phyloP scores from a whole-genome alignment of 2,888 invertebrate species.

The Acholoe squamosa region DNA sequence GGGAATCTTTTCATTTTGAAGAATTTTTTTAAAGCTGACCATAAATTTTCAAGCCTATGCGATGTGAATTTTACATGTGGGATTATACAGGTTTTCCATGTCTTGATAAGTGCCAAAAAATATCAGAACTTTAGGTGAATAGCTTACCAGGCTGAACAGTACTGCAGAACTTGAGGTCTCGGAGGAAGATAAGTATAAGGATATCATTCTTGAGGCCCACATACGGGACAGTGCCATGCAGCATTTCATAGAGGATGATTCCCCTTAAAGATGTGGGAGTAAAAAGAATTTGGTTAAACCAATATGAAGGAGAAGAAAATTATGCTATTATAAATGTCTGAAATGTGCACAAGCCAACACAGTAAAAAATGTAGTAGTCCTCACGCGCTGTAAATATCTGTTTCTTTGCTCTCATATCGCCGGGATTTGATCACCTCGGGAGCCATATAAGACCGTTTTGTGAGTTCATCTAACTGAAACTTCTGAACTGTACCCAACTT shows the following conservation, averaged over 20 bases:
- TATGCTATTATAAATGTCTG: too few relatives aligned
- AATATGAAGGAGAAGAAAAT: too few relatives aligned
- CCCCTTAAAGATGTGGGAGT: not conserved
- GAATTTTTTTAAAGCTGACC: too few relatives aligned
- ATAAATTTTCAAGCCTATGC: too few relatives aligned
- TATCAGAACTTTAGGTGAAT: too few relatives aligned
- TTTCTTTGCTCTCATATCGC: conserved; percentile 6
- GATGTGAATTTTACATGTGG: too few relatives aligned
- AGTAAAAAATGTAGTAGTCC: too few relatives aligned
- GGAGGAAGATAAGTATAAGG: not conserved
- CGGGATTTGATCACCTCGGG: conserved; percentile 9
- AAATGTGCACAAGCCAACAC: too few relatives aligned
- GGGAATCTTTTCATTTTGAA: too few relatives aligned
- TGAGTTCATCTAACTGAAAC: not conserved
- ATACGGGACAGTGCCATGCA: not conserved
- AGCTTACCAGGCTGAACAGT: not conserved
- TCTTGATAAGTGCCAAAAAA: too few relatives aligned
- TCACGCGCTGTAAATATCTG: conserved; percentile 12
- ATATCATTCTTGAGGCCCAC: conserved; percentile 20
- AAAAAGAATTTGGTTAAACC: too few relatives aligned
- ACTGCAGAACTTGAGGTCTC: not conserved
- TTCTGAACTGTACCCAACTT: not conserved
- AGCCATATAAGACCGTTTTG: not conserved
- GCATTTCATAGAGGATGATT: not conserved
- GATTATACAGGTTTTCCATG: too few relatives aligned